Evolutionary conservation across 1,140 invertebrate species (phyloP).

Genomic region (Cardiocondyla obscurior): DNA sequence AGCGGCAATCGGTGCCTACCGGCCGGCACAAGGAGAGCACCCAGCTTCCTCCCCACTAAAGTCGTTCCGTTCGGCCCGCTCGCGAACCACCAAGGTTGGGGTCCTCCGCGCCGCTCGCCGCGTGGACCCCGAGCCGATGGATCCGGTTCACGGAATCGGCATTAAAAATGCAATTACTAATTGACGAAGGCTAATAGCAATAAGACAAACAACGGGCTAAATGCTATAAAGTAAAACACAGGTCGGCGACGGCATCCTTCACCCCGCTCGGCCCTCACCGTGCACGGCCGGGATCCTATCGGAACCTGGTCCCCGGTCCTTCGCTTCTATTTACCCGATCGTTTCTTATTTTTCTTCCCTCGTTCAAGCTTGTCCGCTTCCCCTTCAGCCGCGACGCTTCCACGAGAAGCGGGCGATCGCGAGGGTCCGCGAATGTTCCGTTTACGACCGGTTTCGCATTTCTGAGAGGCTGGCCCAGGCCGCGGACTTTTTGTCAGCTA

Average conservation of each 20-base stretch:
- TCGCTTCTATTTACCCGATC: constrained; percentile 26
- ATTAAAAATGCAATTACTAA: constrained; percentile 84
- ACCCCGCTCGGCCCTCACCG: neutral
- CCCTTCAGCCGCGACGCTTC: constrained; percentile 64
- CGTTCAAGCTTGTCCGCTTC: constrained; percentile 24
- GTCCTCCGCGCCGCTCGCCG: neutral
- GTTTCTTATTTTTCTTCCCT: constrained; percentile 12
- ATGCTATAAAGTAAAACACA: constrained; percentile 84
- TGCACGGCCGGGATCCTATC: constrained; percentile 33
- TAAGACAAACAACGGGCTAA: constrained; percentile 83
- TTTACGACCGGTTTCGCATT: constrained; percentile 80
- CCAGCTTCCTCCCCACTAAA: constrained; percentile 36
- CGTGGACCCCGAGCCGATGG: constrained; percentile 38
- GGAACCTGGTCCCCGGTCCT: neutral
- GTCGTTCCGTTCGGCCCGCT: neutral
- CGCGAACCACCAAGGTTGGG: constrained; percentile 28
- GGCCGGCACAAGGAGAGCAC: neutral
- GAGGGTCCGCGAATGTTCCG: constrained; percentile 28
- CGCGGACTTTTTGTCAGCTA: constrained; percentile 69
- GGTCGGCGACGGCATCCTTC: constrained; percentile 72
- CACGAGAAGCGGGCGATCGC: constrained; percentile 9
- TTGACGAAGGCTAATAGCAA: constrained; percentile 83
- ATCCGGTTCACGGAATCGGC: constrained; percentile 81
- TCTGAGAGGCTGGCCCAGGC: constrained; percentile 72
- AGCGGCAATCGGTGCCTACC: constrained; percentile 29